phyloP scores from a whole-genome alignment of 2,888 invertebrate species.

The Frankliniella fusca region DNA sequence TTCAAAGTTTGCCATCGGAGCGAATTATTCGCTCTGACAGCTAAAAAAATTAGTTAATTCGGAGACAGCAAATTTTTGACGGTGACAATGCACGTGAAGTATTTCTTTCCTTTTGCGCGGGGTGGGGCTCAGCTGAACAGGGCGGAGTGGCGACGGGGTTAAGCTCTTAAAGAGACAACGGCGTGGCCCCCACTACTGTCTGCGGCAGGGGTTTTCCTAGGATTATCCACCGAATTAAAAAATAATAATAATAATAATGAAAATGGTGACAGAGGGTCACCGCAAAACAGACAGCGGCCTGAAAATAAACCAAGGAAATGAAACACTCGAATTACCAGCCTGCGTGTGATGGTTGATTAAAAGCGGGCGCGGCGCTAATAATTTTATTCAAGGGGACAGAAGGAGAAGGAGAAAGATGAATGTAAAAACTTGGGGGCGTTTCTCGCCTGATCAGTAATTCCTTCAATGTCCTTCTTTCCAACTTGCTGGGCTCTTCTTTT shows the following conservation, averaged over 20 bases:
- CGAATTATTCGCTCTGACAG: too few relatives aligned
- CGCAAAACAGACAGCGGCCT: not conserved
- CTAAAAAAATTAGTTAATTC: too few relatives aligned
- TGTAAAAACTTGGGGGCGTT: not conserved
- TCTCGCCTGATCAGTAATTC: conserved; percentile 24
- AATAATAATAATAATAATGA: too few relatives aligned
- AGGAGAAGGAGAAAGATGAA: not conserved
- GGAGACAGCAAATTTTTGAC: too few relatives aligned
- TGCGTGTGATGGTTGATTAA: conserved; percentile 13
- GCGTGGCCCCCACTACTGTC: not conserved
- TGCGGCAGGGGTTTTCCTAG: too few relatives aligned
- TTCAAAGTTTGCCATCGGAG: too few relatives aligned
- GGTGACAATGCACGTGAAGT: too few relatives aligned
- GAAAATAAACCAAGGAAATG: not conserved
- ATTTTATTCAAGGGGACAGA: not conserved
- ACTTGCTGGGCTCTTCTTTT: not conserved
- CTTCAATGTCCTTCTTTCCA: conserved; percentile 22
- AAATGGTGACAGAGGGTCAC: too few relatives aligned
- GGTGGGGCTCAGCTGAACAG: not conserved
- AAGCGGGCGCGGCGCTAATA: conserved; percentile 1
- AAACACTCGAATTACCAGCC: not conserved
- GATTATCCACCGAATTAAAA: too few relatives aligned
- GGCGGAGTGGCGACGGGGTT: not conserved
- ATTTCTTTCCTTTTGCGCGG: not conserved
- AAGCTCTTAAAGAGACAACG: too few relatives aligned